Conservation (phyloP, 2,113 vertebrate species). For the Riparia riparia region DNA sequence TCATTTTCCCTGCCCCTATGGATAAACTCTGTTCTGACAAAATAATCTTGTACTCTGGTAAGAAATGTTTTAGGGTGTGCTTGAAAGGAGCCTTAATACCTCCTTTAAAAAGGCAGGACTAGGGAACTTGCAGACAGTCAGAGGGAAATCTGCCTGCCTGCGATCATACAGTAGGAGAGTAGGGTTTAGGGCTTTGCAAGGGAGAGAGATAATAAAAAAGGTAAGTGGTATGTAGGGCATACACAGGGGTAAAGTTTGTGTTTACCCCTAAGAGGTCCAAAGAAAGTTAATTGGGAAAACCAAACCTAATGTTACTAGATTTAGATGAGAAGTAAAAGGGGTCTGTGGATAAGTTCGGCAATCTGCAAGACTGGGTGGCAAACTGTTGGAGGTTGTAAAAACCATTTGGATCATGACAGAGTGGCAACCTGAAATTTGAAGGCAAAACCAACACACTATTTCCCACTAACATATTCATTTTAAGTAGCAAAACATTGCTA, state of each 20-base stretch:
- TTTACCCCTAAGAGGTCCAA: neutral
- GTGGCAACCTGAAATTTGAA: neutral
- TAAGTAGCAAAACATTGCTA: conserved; percentile 25
- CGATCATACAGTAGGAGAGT: neutral
- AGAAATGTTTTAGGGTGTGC: neutral
- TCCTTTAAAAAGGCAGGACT: neutral
- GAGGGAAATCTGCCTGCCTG: neutral
- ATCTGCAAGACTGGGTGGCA: neutral
- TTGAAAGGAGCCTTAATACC: neutral
- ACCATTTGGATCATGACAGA: neutral
- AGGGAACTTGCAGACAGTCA: neutral
- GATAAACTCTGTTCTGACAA: neutral
- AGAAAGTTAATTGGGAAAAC: neutral
- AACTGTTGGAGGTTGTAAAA: neutral
- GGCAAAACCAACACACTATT: neutral
- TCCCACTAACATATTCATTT: neutral
- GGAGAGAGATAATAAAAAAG: neutral
- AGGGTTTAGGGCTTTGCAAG: neutral
- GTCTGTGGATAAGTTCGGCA: neutral
- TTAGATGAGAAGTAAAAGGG: neutral
- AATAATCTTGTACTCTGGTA: neutral
- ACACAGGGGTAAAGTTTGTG: neutral
- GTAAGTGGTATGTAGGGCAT: neutral
- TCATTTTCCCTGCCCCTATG: fast-evolving
- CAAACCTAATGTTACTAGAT: neutral